Evolutionary conservation across 2,113 vertebrate genomes (phyloP), one percentile per base, ranked within the genome.

Genomic region (Hydropotes inermis): DNA sequence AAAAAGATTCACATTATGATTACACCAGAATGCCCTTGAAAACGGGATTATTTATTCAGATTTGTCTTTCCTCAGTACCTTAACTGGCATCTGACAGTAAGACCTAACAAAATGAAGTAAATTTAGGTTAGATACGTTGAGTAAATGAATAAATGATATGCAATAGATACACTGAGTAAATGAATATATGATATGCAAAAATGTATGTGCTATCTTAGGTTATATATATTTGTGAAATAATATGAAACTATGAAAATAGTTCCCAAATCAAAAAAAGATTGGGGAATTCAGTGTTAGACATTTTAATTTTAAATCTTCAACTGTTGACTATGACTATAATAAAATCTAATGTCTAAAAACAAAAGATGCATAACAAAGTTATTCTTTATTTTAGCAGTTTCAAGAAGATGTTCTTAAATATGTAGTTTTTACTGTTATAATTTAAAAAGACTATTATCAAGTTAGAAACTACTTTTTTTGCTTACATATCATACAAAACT

Each of bases 271-370:
- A 78, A 74, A 67, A 58, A 28, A 79, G 3, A 0, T 7, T 58
- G 27, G 12, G 50, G 78, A 96, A 87, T 89, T 96, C 23, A 58
- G 3, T 28, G 10, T 43, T 64, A 14, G 16, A 28, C 5, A 14
- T 64, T 94, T 70, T 55, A 33, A 74, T 54, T 84, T 85, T 28
- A 81, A 74, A 47, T 82, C 8, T 67, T 94, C 43, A 74, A 82
- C 5, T 27, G 2, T 67, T 87, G 33, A 89, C 15, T 86, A 52
- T 81, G 4, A 70, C 36, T 76, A 21, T 50, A 74, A 36, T 36
- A 74, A 97, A 61, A 8, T 88, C n/a, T 84, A 79, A 89, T 55
- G 57, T n/a, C 60, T 91, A 92, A 92, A 96, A 94, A 15, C 10
- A 60, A 61, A 93, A 87, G 1, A 43, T 5, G 16, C 76, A 50